Evolutionary conservation across 2,797 vertebrate genomes (phyloP), one percentile per base, ranked within the genome.

Genomic region (Rhinoraja longicauda): DNA sequence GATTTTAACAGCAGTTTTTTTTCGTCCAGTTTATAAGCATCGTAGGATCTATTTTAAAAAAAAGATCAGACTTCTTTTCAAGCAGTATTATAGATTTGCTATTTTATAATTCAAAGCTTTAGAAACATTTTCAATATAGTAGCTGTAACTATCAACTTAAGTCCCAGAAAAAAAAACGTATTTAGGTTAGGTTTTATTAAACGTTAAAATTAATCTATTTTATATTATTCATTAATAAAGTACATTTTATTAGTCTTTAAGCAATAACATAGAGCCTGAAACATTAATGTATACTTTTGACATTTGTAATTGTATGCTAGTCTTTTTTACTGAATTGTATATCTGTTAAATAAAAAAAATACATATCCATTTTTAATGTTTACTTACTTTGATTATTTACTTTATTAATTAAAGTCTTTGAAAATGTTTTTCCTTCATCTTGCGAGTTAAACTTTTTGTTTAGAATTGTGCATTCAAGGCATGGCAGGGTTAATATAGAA

Each of bases 161-260:
- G 90, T 92, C 67, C 70, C 90, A 73, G 90, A 15, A 53, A 91
- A 90, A 70, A 15, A 73, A 73, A n/a, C n/a, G 2, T 39, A 29
- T 57, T 90, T 39, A 29, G 12, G 67, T 92, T 92, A 86, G 82
- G 29, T 86, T 86, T 72, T 92, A 26, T 75, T 72, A 92, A 72
- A 92, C 88, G 90, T 92, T 75, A 73, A 92, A 75, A 92, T 39
- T 72, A 92, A 92, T 73, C 84, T 72, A 92, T 92, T 91, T 72
- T 92, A 26, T 92, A 92, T 73, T 91, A 91, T 75, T 75, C 70
- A 92, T 75, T 73, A 75, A 92, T 45, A 92, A 75, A 92, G n/a
- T 17, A 75, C 72, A 92, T 92, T 91, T 92, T 75, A 92, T 92
- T 92, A 73, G 81, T 84, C 81, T 84, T 91, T 75, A 92, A 92